Conservation (phyloP, 2,113 vertebrate genomes). For the Boulengeromyrus knoepffleri region DNA sequence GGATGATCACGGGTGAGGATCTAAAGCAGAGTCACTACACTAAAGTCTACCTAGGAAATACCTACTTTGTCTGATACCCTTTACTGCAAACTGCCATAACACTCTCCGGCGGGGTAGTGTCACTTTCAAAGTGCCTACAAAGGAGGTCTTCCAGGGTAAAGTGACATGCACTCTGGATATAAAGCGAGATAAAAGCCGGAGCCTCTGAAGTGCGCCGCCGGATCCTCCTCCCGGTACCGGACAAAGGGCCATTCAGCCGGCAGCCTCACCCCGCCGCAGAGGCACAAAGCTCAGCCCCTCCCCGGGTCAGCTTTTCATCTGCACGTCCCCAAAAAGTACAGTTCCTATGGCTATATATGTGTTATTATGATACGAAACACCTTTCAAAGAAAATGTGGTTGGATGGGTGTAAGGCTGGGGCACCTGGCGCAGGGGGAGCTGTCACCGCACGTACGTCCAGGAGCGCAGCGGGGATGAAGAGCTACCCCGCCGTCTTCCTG, state of each 20-base stretch:
- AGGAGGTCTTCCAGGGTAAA: not conserved
- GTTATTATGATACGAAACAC: not conserved
- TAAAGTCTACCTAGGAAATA: not conserved
- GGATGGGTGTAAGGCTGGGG: not conserved
- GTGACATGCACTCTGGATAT: conserved; percentile 49
- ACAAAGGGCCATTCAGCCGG: conserved; percentile 17
- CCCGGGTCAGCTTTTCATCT: not conserved
- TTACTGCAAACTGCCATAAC: not conserved
- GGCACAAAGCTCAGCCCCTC: not conserved
- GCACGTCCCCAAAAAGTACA: not conserved
- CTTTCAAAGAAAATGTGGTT: not conserved
- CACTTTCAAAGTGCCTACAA: conserved; percentile 9
- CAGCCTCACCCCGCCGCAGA: not conserved
- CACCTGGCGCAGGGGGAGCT: not conserved
- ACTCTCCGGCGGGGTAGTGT: not conserved
- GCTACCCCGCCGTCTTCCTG: not conserved
- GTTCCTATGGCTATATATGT: not conserved
- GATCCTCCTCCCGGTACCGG: not conserved
- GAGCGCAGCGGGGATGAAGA: not conserved
- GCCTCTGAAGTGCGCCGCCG: conserved; percentile 8
- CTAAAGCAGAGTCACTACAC: not conserved
- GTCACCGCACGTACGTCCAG: not conserved
- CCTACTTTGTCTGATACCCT: not conserved
- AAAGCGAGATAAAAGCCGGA: conserved; percentile 3
- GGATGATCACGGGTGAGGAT: not conserved